A percentile compares a stretch with the other conserved stretches of the same genome.
phyloP scores from a whole-genome alignment of 1,140 invertebrate species.

The Nasonia longicornis region DNA sequence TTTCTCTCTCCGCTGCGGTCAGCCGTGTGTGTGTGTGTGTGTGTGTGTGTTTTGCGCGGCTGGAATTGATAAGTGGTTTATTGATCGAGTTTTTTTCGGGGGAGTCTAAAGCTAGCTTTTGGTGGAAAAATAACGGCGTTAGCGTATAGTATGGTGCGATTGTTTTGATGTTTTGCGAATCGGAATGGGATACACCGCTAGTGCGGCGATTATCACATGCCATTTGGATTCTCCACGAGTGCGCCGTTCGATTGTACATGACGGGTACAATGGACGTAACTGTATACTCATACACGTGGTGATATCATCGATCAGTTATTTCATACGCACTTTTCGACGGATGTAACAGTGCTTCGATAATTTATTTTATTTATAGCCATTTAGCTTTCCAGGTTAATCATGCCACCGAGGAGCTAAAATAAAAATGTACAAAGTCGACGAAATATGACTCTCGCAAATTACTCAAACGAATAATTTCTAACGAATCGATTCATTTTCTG shows the following conservation, averaged over 20 bases:
- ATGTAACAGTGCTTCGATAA: not conserved
- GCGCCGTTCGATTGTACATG: not conserved
- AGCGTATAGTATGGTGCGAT: not conserved
- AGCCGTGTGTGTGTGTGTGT: too few relatives aligned
- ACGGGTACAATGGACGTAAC: slow-evolving; percentile 3
- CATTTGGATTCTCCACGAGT: not conserved
- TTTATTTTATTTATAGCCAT: not conserved
- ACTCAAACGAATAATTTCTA: not conserved
- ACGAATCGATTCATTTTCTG: slow-evolving; percentile 46
- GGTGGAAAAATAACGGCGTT: not conserved
- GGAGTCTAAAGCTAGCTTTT: not conserved
- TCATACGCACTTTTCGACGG: not conserved
- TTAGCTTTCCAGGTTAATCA: too few relatives aligned
- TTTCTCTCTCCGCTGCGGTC: not conserved
- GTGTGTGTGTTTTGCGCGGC: not conserved
- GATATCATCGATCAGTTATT: slow-evolving; percentile 29
- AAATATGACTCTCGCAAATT: not conserved
- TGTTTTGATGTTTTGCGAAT: not conserved
- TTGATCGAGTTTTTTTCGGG: not conserved
- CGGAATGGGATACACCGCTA: not conserved
- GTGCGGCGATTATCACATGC: not conserved
- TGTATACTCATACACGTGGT: not conserved
- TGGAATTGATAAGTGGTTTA: not conserved
- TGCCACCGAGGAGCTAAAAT: not conserved
- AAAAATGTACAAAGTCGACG: slow-evolving; percentile 15